Base-by-base conservation (phyloP, 2,113 vertebrate species). In the Macroglossus sobrinus region DNA sequence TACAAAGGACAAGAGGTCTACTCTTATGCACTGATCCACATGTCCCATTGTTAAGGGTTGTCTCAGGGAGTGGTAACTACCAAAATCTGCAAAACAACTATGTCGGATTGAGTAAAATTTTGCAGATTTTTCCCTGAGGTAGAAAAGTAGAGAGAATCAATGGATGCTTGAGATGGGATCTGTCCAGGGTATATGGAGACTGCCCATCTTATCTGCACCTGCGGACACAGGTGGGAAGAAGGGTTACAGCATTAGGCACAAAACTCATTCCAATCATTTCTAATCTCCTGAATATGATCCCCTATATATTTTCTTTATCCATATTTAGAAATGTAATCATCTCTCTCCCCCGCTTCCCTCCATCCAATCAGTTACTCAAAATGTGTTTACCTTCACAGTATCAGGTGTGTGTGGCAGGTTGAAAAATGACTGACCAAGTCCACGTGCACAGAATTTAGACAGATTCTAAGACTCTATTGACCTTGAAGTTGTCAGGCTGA, bases 181-280 rank as follows among this genome's bases (percentile, higher is more conserved):
- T 19, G 64, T 71, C 16, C 9, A 72, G 91, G 40, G 4, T 11
- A 7, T 9, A 57, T 0, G 19, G 15, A 57, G 19, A 28, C 3
- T 9, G 57, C 38, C 22, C 3, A 26, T 19, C 50, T 79, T 26
- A 24, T 13, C 22, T 61, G 57, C 15, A 57, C 47, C 35, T 84
- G 33, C 81, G 75, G 45, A 40, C 57, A 35, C 40, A 74, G 64
- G 18, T 61, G 45, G 22, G 16, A 19, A 14, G 16, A 24, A 2
- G 5, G 3, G 1, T 5, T 13, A 1, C 1, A 35, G n/a, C 18
- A 12, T 4, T 4, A 2, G 3, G 3, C 38, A 85, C 16, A 80
- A 24, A 69, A 43, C 2, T 10, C 33, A 33, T 10, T 71, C 11
- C n/a, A 76, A 4, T 28, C 22, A 57, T 59, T 72, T 45, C 38